Evolutionary conservation across 2,113 vertebrate genomes (phyloP), one percentile per base, ranked within the genome.

Genomic region (Dicrurus megarhynchus): DNA sequence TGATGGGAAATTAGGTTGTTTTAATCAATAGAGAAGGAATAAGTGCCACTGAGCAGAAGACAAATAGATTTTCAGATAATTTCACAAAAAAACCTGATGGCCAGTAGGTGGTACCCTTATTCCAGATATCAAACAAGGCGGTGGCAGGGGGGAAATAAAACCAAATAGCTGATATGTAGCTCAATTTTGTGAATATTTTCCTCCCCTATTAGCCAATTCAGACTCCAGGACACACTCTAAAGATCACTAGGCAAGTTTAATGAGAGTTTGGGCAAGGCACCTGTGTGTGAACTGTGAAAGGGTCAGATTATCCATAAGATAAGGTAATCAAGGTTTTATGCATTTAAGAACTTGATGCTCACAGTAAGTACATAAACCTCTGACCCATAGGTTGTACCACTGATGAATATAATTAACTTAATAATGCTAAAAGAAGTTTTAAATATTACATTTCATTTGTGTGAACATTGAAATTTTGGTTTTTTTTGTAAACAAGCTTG

Each of bases 51-150:
- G 35, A 79, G 9, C 11, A 44, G 44, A 63, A 67, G 5, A 56
- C 42, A 73, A 64, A 32, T 7, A 1, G 30, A 32, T 53, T 84
- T 90, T 80, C 41, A 69, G 22, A 11, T n/a, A 37, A 49, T 67
- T 46, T 67, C 19, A 64, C 46, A 50, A 46, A 76, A 10, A 10
- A 4, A 5, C 3, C 3, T 27, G 52, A 33, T 16, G 41, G 32
- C 85, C 96, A 87, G 79, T 90, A 97, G 96, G 49, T 96, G 96
- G 93, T 56, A 74, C 16, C 65, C 55, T 92, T 69, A 70, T 65
- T 77, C 87, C 68, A 89, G 82, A 64, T 46, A 94, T 84, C 6
- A 67, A 89, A 55, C 1, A 19, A 11, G 21, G 5, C 0, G 0
- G 7, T n/a, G n/a, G 39, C 39, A 39, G 39, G 39, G 39, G 39